Evolutionary conservation across 2,888 invertebrate species (phyloP).

Genomic region (Polia nebulosa): DNA sequence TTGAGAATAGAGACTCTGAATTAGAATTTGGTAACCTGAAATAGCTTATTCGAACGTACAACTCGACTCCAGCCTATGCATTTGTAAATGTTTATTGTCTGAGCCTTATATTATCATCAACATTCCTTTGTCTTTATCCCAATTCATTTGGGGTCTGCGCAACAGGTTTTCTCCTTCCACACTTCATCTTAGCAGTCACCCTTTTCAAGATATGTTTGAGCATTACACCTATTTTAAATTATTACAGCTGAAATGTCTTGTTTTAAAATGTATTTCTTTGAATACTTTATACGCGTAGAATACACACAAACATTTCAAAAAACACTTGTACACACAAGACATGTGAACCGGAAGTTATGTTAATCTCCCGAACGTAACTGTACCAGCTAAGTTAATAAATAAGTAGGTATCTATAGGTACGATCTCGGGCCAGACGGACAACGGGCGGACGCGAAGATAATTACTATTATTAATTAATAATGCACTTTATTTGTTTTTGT

Average conservation of each 20-base stretch:
- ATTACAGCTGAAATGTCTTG: neutral
- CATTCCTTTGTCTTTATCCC: no score
- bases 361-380: neutral
- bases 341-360: conserved; percentile 24
- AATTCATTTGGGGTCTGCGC: no score
- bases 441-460: conserved; percentile 8
- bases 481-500: conserved; percentile 26
- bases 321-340: conserved; percentile 15
- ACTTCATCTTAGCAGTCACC: no score
- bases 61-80: no score
- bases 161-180: no score
- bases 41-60: neutral
- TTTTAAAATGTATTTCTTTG: neutral
- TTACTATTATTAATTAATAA: conserved; percentile 23
- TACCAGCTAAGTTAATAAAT: neutral
- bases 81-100: neutral
- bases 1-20: neutral
- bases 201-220: no score
- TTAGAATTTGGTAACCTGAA: neutral
- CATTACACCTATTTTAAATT: neutral
- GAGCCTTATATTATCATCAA: no score
- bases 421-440: neutral
- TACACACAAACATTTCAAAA: neutral
- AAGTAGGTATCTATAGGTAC: neutral
- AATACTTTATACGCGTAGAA: neutral